Evolutionary conservation across 1,140 invertebrate species (phyloP).

Genomic region (Zaprionus africanus): DNA sequence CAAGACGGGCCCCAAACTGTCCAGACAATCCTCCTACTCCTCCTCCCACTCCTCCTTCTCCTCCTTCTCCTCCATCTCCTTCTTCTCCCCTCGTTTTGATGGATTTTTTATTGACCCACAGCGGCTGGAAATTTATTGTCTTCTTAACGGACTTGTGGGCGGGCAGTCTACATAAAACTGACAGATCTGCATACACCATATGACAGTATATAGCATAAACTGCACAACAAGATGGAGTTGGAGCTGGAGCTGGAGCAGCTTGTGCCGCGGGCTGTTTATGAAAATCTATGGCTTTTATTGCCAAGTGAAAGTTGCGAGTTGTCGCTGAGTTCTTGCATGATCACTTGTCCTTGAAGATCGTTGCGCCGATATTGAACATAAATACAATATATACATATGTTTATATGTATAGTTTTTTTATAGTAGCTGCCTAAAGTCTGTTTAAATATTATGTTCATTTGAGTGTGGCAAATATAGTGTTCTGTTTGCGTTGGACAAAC

Average conservation of each 20-base stretch:
- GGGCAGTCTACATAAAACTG: background rate
- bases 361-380: background rate
- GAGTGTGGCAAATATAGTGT: background rate
- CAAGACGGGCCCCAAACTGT: slow-evolving; percentile 13
- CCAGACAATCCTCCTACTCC: background rate
- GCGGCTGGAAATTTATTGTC: slow-evolving; percentile 28
- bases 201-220: background rate
- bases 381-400: background rate
- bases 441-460: background rate
- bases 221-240: background rate
- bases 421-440: background rate
- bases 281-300: background rate
- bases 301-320: background rate
- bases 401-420: background rate
- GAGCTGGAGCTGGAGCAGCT: background rate
- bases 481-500: background rate
- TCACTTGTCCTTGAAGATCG: background rate
- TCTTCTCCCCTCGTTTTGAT: background rate
- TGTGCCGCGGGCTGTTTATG: background rate
- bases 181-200: slow-evolving; percentile 2
- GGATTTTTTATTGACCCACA: slow-evolving; percentile 29
- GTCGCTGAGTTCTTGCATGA: background rate
- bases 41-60: too few relatives aligned
- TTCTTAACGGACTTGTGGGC: background rate
- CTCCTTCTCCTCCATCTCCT: background rate